Base-by-base conservation (phyloP, 2,888 invertebrate genomes). In the Phaonia tiefii region DNA sequence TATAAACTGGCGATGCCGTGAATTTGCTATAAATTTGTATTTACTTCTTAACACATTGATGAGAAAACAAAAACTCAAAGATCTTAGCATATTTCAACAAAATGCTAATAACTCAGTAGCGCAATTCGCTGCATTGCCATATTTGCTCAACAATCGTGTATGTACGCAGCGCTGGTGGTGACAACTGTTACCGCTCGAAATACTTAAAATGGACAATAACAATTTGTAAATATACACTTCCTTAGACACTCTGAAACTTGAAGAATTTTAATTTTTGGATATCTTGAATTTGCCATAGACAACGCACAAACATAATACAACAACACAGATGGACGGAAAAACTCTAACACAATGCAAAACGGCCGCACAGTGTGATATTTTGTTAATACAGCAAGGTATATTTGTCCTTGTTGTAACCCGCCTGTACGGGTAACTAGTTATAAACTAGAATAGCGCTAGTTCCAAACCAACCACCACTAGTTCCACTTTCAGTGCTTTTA, bases 161-260 rank as follows among this genome's bases (percentile, higher is more conserved):
- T 15, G 39, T n/a, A n/a, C n/a, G n/a, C n/a, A n/a, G n/a, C n/a
- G n/a, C n/a, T 75, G 26, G 58, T 37, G 60, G 37, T 17, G 22
- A 22, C 54, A 54, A 54, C 54, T 54, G 54, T 22, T 5, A 22
- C 13, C 44, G 44, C 44, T 15, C 39, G 39, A 20, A 67, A 75
- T 71, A 65, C 81, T 81, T 49, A 26, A 78, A 78, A 78, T 81
- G 81, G 81, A 69, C 75, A 81, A 81, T 81, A 81, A 81, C 75
- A 81, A 81, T 81, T 81, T 81, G 81, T 81, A 81, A 81, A 81
- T 78, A 81, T 81, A 72, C 81, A 81, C 78, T 81, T 81, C 81
- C 81, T 78, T 31, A 73, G 81, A 81, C 81, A 81, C 81, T 75
- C 75, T 78, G 78, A 78, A 26, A 71, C 74, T 74, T 69, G 8